Evolutionary conservation across 1,140 invertebrate species (phyloP).

Genomic region (Meloidogyne exigua): DNA sequence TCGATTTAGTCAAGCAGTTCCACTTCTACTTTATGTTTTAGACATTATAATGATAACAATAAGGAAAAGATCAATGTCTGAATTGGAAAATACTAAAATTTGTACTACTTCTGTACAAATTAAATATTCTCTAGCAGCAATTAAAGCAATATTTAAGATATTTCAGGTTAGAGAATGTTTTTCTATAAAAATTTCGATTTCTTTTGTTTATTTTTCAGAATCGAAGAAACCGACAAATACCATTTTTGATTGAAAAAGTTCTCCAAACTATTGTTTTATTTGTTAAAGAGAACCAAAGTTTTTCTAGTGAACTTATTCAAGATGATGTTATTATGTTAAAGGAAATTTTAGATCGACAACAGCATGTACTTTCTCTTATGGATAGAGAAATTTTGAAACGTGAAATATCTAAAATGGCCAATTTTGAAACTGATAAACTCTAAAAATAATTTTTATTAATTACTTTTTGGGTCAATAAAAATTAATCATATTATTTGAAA

Average conservation of each 20-base stretch:
- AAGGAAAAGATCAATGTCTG: neutral
- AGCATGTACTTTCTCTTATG: neutral
- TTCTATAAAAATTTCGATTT: neutral
- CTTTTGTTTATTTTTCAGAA: neutral
- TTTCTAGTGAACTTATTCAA: neutral
- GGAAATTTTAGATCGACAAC: neutral
- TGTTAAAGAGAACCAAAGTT: neutral
- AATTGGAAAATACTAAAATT: neutral
- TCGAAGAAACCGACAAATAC: neutral
- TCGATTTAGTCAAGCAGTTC: neutral
- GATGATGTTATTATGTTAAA: neutral
- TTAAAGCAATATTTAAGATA: neutral
- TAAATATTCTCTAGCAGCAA: neutral
- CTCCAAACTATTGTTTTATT: neutral
- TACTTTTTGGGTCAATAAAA: neutral
- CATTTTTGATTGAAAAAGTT: neutral
- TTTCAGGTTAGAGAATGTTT: neutral
- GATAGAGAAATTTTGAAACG: conserved; percentile 5
- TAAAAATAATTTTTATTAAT: neutral
- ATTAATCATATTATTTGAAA: too few relatives aligned
- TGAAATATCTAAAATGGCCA: neutral
- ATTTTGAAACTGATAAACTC: neutral
- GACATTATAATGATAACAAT: neutral
- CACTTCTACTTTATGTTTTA: neutral
- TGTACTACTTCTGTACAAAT: neutral